Evolutionary conservation across 2,888 invertebrate genomes (phyloP).

Genomic region (Hermaeophaga mercurialis): DNA sequence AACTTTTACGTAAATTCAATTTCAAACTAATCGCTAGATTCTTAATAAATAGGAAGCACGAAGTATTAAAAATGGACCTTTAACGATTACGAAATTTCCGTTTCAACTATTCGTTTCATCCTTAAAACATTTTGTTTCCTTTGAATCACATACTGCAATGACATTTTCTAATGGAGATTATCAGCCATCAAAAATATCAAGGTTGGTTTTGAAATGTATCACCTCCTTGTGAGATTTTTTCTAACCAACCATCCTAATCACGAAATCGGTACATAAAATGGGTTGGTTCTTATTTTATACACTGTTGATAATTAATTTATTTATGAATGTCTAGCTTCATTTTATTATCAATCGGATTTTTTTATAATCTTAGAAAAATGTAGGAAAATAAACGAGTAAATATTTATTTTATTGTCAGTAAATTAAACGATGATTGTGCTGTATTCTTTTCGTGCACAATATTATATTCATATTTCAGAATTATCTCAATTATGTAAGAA

Average conservation of each 20-base stretch:
- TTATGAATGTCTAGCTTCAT: neutral
- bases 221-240: slow-evolving; percentile 11
- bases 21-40: too few species aligned
- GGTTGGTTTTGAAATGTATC: slow-evolving; percentile 20
- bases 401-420: too few species aligned
- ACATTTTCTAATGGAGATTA: slow-evolving; percentile 12
- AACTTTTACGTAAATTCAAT: too few species aligned
- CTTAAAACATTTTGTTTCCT: slow-evolving; percentile 3
- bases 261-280: slow-evolving; percentile 15
- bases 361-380: too few species aligned
- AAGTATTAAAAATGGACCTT: too few species aligned
- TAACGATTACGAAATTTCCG: too few species aligned
- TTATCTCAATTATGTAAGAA: neutral
- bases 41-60: too few species aligned
- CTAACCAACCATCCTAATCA: slow-evolving; percentile 15
- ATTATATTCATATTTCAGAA: neutral
- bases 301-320: slow-evolving; percentile 1
- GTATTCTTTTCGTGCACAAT: too few species aligned
- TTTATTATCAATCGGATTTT: neutral
- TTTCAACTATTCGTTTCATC: too few species aligned
- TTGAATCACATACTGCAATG: slow-evolving; percentile 2
- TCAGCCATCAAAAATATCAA: slow-evolving; percentile 16
- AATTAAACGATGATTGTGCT: too few species aligned
- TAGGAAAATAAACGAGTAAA: too few species aligned
- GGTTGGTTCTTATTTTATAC: slow-evolving; percentile 2